A percentile compares a stretch with the other conserved stretches of the same genome.
Evolutionary conservation across 2,888 invertebrate genomes (phyloP).

Genomic region (Hydraecia micacea): DNA sequence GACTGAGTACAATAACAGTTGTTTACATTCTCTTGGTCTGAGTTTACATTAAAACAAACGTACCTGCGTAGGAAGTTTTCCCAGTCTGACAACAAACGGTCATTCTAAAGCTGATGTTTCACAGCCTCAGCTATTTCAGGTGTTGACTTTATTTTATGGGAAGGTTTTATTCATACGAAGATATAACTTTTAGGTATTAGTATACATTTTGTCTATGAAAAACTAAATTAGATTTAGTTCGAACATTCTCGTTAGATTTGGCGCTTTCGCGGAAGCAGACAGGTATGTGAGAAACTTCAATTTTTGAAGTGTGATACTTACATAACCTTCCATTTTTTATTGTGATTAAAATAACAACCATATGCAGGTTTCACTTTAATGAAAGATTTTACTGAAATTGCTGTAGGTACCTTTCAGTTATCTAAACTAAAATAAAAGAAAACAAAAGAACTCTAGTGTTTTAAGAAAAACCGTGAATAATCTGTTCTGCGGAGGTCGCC

Average conservation of each 20-base stretch:
- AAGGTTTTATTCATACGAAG: not conserved
- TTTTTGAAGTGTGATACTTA: not conserved
- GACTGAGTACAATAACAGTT: too few relatives aligned
- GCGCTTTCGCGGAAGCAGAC: not conserved
- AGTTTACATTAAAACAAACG: too few relatives aligned
- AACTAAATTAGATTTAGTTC: not conserved
- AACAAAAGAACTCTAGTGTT: conserved; percentile 38
- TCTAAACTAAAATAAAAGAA: conserved; percentile 22
- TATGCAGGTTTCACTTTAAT: too few relatives aligned
- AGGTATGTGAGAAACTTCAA: too few relatives aligned
- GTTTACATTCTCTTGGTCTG: too few relatives aligned
- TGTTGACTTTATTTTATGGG: not conserved
- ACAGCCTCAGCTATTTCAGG: not conserved
- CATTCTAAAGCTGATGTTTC: not conserved
- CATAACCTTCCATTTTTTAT: not conserved
- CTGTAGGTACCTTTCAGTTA: conserved; percentile 8
- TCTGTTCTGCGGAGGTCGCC: conserved; percentile 64
- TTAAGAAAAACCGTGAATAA: conserved; percentile 65
- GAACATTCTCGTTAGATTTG: not conserved
- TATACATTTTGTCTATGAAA: not conserved
- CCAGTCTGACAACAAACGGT: not conserved
- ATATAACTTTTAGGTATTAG: not conserved
- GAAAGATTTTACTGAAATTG: not conserved
- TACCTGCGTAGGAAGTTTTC: too few relatives aligned
- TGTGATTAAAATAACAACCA: not conserved